A percentile compares a stretch with the other conserved stretches of the same genome.
These are phyloP conservation scores for Drosophila erecta DNA, from an alignment of 1,140 invertebrate species.

Conservation along the genomic window DNA sequence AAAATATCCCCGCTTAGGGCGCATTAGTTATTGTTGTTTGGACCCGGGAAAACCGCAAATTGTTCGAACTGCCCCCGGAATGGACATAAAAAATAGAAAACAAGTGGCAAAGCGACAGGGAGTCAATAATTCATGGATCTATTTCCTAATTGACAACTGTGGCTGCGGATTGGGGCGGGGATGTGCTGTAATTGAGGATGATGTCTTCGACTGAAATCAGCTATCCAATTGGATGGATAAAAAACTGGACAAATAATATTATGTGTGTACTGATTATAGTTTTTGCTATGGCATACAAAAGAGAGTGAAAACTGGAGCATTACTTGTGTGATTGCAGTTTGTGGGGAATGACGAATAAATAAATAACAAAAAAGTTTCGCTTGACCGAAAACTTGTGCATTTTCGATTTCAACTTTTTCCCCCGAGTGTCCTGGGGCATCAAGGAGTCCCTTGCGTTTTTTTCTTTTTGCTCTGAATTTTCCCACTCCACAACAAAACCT, in stretches of 20 bases:
- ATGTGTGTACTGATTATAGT: too few relatives aligned
- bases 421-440: constrained; percentile 14
- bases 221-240: constrained; percentile 15
- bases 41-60: constrained; percentile 67
- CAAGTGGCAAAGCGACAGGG: constrained; percentile 50
- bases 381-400: constrained; percentile 41
- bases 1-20: constrained; percentile 60
- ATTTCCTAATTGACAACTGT: constrained; percentile 49
- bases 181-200: constrained; percentile 36
- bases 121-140: constrained; percentile 59
- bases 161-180: constrained; percentile 1
- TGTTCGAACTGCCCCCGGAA: constrained; percentile 68
- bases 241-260: background rate
- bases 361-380: background rate
- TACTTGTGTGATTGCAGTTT: background rate
- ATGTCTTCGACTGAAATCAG: constrained; percentile 24
- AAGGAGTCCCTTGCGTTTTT: background rate
- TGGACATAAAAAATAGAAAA: constrained; percentile 45
- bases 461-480: background rate
- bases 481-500: background rate
- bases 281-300: too few relatives aligned
- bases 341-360: background rate
- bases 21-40: constrained; percentile 58
- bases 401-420: constrained; percentile 45
- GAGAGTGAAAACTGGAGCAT: too few relatives aligned